phyloP scores from a whole-genome alignment of 1,140 invertebrate species.

The Zaprionus camerounensis region DNA sequence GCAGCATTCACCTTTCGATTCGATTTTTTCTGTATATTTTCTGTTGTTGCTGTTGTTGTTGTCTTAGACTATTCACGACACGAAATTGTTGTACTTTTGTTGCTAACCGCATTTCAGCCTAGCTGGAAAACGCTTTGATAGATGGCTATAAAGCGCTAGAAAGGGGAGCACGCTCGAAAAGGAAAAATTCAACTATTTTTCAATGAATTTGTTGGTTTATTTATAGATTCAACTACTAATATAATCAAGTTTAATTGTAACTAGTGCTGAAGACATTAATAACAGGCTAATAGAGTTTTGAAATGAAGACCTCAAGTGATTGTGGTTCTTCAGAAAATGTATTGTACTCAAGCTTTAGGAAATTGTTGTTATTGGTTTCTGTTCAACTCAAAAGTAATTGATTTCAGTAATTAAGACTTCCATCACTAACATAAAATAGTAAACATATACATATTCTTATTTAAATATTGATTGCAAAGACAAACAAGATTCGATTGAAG shows the following conservation, averaged over 20 bases:
- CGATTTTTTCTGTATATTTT: constrained; percentile 50
- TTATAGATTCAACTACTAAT: neutral
- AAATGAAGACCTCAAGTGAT: neutral
- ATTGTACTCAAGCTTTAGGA: neutral
- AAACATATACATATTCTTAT: neutral
- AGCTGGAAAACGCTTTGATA: constrained; percentile 37
- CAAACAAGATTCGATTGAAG: neutral
- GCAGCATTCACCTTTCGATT: constrained; percentile 63
- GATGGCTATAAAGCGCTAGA: constrained; percentile 2
- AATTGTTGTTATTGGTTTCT: neutral
- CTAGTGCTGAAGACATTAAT: neutral
- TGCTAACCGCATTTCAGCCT: constrained; percentile 49
- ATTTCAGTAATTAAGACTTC: neutral
- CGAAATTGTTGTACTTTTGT: constrained; percentile 65
- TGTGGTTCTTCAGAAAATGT: neutral
- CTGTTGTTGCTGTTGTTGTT: constrained; percentile 27
- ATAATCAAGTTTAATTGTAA: neutral
- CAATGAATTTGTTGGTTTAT: constrained; percentile 19
- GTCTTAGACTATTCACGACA: constrained; percentile 19
- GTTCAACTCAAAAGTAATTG: neutral
- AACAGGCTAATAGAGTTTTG: neutral
- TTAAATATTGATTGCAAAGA: neutral
- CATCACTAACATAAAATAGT: too few species aligned
- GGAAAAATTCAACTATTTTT: constrained; percentile 18
- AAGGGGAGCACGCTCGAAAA: neutral